Base-by-base conservation (phyloP, 2,888 invertebrate genomes). In the Drosophila mimetica region DNA sequence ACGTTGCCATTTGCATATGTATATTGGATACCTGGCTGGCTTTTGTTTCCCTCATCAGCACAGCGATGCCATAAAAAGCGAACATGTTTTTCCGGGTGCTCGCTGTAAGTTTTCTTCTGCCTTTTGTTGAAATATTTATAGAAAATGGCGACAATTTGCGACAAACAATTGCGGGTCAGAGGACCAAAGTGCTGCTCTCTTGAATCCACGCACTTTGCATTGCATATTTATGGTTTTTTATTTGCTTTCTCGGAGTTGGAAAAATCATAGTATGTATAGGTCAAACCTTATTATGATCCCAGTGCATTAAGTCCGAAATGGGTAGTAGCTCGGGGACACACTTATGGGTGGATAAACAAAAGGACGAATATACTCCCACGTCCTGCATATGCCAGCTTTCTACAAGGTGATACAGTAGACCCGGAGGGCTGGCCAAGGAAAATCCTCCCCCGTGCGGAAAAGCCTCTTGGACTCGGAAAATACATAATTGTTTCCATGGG, bases 171-270 rank as follows among this genome's bases (percentile, higher is more conserved):
- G 74, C 25, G 53, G 58, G 47, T 52, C 50, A 72, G 59, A 18
- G 48, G 11, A 30, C 25, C 41, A 63, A 54, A 65, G 54, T 61
- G 59, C 18, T 47, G 47, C 30, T 11, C 41, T 34, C 28, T 36
- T 39, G 30, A 37, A 32, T 9, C 20, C 41, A 53, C 55, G 64
- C 54, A 65, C 57, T 77, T 75, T 70, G 44, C 64, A 72, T 48
- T 75, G 79, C 75, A 77, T 79, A 74, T 86, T 86, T 86, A 80
- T 77, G 86, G 69, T 58, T 74, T 79, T 79, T 69, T 74, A 66
- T 76, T 60, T 59, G 37, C 60, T n/a, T 16, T 16, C n/a, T n/a
- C 16, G 34, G 13, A 30, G 32, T 22, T 36, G 20, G 36, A 37
- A 44, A 57, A 60, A 59, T 11, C 46, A 60, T 75, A 60, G 48